Evolutionary conservation across 1,140 invertebrate species (phyloP), one percentile per base, ranked within the genome.

Genomic region (Phymorhynchus buccinoides): DNA sequence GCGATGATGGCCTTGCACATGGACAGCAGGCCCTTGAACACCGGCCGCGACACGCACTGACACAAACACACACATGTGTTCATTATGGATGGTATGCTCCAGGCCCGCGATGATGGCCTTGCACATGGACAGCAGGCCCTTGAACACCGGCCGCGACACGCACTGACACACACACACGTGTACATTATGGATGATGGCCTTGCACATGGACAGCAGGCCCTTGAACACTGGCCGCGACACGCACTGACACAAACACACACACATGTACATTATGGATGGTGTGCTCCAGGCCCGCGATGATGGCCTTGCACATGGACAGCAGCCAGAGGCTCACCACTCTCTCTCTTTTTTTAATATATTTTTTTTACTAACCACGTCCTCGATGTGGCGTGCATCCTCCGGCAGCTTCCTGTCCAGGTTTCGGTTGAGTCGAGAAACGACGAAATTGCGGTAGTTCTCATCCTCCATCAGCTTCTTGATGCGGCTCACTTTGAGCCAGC

Each of bases 401-500:
- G 96, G 96, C 66, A 99, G 96, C 94, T 98, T 99, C 88, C 96
- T 96, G 89, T 98, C 98, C 32, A 99, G 95, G 85, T 97, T 98
- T 88, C 96, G 96, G 93, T 99, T 99, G 14, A 99, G 94, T 91
- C 99, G 98, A 79, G 96, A 97, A 1, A 99, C 95, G 16, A 99
- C 96, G 93, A 99, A 96, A 92, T 98, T 99, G 44, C 99, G 95
- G 94, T 99, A 99, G 83, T 97, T 99, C 94, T 99, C 99, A 93
- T 99, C 98, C 93, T 99, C 99, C 97, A 99, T 98, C 7, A 99
- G 93, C 92, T 99, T 98, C 91, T 97, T 98, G 32, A 99, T 94
- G 52, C 98, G 95, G 91, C 97, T 98, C 9, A 98, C 93, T 93
- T 99, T 99, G 32, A 99, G 94, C 97, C 98, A 99, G 52, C 98